Evolutionary conservation across 2,888 invertebrate species (phyloP), one percentile per base, ranked within the genome.

Genomic region (Pollenia griseotomentosa): DNA sequence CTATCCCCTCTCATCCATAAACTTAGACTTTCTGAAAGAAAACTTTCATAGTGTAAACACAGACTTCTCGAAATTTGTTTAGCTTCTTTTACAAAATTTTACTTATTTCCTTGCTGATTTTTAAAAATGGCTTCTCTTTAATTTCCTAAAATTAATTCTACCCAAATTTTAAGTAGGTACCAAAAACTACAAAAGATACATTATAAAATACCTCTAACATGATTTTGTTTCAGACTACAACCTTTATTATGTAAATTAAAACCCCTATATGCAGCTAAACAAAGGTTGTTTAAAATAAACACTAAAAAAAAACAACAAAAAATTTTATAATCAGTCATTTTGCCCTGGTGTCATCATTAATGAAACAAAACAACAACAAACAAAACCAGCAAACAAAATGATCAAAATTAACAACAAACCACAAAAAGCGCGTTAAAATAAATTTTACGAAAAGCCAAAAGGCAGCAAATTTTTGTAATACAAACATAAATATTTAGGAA

Each of bases 331-430:
- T 79, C 70, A 80, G 65, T 77, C 83, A 83, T 83, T 83, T 80
- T 86, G 71, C 74, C 70, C 48, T 55, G 53, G 86, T 83, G 86
- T 77, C 86, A 77, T 83, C 75, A 80, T 86, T 80, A 83, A 80
- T 59, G 70, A 77, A 48, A 12, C 42, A 16, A 11, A 46, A 68
- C 85, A 90, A 6, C 11, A 68, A 88, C 89, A 42, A 53, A 57
- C 40, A 55, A 48, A 23, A 33, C 33, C 33, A 33, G 33, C 19
- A 61, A 63, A 65, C 23, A 91, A 91, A 91, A 91, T 90, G 78
- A 87, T 63, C 85, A 77, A 88, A 87, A 89, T 88, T 88, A 88
- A 90, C 65, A 59, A 57, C 80, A 89, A 87, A 61, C 63, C 61
- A 75, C 63, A 71, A 74, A 33, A 75, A 82, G 57, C 61, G 46